Percentiles rank a stretch among this genome's conserved stretches.
These are phyloP conservation scores for Ophion ellenae DNA, from an alignment of 2,888 invertebrate species.

Conservation along the genomic window DNA sequence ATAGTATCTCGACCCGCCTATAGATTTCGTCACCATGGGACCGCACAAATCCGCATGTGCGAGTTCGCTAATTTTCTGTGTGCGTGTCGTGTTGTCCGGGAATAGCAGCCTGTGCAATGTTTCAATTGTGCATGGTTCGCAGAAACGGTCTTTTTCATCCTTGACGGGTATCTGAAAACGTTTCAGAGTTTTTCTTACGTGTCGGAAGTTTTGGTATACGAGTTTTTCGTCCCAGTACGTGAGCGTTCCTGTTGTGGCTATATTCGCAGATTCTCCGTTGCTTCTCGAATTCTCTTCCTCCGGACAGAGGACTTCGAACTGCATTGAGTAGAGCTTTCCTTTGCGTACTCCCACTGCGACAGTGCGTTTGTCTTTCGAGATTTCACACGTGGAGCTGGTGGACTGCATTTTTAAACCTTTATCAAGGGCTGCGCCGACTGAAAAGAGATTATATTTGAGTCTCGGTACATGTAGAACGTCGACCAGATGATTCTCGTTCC, in stretches of 20 bases:
- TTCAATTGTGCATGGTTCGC: neutral
- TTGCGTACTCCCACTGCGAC: too few species aligned
- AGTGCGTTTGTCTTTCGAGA: too few species aligned
- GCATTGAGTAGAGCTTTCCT: too few species aligned
- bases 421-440: conserved; percentile 51
- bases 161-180: neutral
- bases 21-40: conserved; percentile 14
- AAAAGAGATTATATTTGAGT: conserved; percentile 24
- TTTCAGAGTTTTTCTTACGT: neutral
- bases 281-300: too few species aligned
- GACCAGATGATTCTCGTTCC: neutral
- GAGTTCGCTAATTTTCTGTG: neutral
- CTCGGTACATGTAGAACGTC: conserved; percentile 50
- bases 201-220: neutral
- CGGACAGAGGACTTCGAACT: too few species aligned
- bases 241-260: neutral
- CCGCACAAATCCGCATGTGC: conserved; percentile 20
- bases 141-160: neutral
- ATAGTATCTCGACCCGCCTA: neutral
- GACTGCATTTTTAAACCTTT: conserved; percentile 30
- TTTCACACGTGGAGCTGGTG: too few species aligned
- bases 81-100: neutral
- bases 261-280: too few species aligned
- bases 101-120: neutral
- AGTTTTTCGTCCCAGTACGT: neutral